A percentile compares a stretch with the other conserved stretches of the same genome.
Evolutionary conservation across 2,888 invertebrate genomes (phyloP).

Genomic region (Ephialtes manifestator): DNA sequence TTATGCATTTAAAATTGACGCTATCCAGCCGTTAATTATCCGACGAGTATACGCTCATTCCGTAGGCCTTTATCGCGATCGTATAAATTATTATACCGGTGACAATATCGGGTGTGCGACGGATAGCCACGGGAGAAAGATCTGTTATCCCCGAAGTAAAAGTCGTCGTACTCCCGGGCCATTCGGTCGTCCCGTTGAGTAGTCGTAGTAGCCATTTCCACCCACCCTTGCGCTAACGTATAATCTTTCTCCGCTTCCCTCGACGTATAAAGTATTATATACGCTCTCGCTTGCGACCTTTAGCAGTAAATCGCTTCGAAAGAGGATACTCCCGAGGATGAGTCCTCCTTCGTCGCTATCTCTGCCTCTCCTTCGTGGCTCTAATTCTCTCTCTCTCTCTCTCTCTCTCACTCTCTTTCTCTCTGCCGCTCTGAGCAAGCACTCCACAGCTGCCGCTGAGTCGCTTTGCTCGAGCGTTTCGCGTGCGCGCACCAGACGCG

Average conservation of each 20-base stretch:
- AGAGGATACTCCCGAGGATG: constrained; percentile 64
- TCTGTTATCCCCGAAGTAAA: constrained; percentile 40
- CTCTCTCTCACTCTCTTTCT: constrained; percentile 23
- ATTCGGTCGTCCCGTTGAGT: constrained; percentile 22
- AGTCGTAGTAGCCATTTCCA: constrained; percentile 43
- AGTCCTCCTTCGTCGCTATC: constrained; percentile 51
- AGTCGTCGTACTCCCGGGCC: constrained; percentile 14
- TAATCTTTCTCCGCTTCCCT: constrained; percentile 41
- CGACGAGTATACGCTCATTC: constrained; percentile 9
- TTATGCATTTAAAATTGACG: background rate
- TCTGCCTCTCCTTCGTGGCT: constrained; percentile 7
- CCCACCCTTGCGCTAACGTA: constrained; percentile 32
- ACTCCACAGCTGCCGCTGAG: constrained; percentile 20
- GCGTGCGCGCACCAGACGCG: constrained; percentile 43
- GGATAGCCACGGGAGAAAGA: constrained; percentile 2
- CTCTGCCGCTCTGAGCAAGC: too few relatives aligned
- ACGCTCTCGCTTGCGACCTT: constrained; percentile 58
- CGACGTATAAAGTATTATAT: constrained; percentile 37
- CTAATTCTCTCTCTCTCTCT: constrained; percentile 21
- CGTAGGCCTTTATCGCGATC: constrained; percentile 41
- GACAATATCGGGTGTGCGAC: constrained; percentile 7
- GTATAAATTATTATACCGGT: constrained; percentile 40
- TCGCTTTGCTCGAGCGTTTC: constrained; percentile 39
- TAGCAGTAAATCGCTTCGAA: constrained; percentile 68
- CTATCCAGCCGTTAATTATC: constrained; percentile 31